These are phyloP conservation scores for Eristalis pertinax DNA, from an alignment of 2,888 invertebrate genomes.

Conservation along the genomic window DNA sequence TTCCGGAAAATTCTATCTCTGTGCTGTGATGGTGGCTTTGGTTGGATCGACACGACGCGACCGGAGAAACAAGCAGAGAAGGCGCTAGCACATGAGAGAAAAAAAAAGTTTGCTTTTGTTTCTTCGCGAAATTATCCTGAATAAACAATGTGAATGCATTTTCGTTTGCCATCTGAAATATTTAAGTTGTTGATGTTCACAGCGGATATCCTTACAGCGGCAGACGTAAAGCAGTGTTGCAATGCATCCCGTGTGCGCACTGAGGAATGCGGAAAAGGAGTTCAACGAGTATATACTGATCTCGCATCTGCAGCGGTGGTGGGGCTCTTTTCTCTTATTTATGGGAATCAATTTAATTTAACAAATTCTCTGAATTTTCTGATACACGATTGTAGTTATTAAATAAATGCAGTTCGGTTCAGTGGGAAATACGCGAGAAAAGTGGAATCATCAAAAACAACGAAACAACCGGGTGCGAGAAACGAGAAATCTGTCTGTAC, in stretches of 20 bases:
- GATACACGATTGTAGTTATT: constrained; percentile 33
- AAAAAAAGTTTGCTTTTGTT: constrained; percentile 51
- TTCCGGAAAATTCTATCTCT: constrained; percentile 15
- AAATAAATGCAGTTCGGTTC: not conserved
- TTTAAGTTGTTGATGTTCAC: constrained; percentile 49
- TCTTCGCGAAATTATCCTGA: constrained; percentile 49
- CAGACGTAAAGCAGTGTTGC: constrained; percentile 10
- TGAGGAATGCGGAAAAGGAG: not conserved
- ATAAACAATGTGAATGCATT: constrained; percentile 66
- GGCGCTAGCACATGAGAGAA: constrained; percentile 48
- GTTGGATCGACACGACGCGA: constrained; percentile 7
- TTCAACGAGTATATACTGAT: not conserved
- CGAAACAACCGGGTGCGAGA: too few relatives aligned
- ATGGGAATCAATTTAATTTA: constrained; percentile 55
- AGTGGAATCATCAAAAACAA: not conserved
- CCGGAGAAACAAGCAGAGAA: constrained; percentile 2
- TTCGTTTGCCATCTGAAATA: constrained; percentile 56
- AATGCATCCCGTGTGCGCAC: too few relatives aligned
- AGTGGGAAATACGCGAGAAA: not conserved
- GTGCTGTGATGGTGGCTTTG: constrained; percentile 15
- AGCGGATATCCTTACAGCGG: constrained; percentile 61
- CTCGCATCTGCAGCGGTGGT: not conserved
- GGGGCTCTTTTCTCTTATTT: constrained; percentile 37
- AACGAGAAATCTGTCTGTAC: not conserved
- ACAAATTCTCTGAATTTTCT: constrained; percentile 19